Evolutionary conservation across 1,140 invertebrate genomes (phyloP).

Genomic region (Cotesia typhae): DNA sequence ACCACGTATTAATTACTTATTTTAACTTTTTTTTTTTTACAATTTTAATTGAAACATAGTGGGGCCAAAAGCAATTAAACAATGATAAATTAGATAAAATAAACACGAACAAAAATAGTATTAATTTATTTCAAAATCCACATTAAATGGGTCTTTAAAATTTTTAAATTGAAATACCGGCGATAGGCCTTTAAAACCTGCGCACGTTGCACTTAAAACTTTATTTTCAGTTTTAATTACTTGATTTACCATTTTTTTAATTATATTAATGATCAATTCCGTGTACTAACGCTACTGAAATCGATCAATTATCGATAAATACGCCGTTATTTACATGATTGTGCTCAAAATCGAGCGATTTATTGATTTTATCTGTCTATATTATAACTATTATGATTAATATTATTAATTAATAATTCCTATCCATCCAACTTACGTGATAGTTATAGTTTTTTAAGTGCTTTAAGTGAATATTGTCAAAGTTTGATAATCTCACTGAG

Average conservation of each 20-base stretch:
- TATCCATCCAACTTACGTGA: constrained; percentile 5
- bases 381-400: no score
- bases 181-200: constrained; percentile 1
- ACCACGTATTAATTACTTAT: no score
- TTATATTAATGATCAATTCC: constrained; percentile 10
- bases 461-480: no score
- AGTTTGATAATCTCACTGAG: no score
- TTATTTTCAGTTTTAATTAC: background rate
- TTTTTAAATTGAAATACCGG: background rate
- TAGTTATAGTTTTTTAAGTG: no score
- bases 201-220: background rate
- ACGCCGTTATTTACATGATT: constrained; percentile 35
- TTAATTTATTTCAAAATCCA: constrained; percentile 1
- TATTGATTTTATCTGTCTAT: no score
- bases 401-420: no score
- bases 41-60: constrained; percentile 1
- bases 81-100: background rate
- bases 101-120: background rate
- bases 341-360: constrained; percentile 27
- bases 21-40: background rate
- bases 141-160: constrained; percentile 6
- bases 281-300: constrained; percentile 19
- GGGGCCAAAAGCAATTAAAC: background rate
- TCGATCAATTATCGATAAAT: constrained; percentile 27
- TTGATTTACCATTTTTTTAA: constrained; percentile 6